Percentiles rank a stretch among this genome's conserved stretches.
Conservation (phyloP, 2,888 invertebrate genomes). For the Deilephila porcellus region DNA sequence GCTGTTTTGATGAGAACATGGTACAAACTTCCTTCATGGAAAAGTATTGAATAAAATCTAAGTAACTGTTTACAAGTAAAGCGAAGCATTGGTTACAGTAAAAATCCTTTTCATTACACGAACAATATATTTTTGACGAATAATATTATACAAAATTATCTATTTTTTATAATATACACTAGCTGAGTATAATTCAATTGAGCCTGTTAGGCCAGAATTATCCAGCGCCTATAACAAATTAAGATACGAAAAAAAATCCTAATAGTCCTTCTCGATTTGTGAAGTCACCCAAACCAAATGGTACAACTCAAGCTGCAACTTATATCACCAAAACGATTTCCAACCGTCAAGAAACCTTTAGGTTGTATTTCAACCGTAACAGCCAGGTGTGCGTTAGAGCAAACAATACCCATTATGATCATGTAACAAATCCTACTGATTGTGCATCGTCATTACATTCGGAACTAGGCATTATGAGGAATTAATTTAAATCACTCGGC, state of each 20-base stretch:
- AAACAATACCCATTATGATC: slow-evolving; percentile 72
- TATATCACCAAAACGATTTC: neutral
- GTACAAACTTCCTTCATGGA: neutral
- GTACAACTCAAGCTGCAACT: neutral
- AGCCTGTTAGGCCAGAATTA: too few relatives aligned
- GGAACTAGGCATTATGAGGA: slow-evolving; percentile 59
- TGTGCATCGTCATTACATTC: slow-evolving; percentile 63
- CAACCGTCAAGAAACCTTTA: neutral
- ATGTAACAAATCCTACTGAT: slow-evolving; percentile 62
- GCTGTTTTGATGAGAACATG: neutral
- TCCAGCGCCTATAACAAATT: too few relatives aligned
- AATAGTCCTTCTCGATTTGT: neutral
- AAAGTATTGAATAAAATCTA: neutral
- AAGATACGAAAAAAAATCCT: too few relatives aligned
- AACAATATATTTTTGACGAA: too few relatives aligned
- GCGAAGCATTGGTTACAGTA: too few relatives aligned
- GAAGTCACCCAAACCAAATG: neutral
- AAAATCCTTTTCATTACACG: too few relatives aligned
- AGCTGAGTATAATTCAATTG: too few relatives aligned
- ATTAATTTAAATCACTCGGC: slow-evolving; percentile 56
- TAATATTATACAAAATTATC: too few relatives aligned
- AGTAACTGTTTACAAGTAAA: too few relatives aligned
- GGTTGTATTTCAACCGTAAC: neutral
- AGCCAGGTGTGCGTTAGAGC: slow-evolving; percentile 47
- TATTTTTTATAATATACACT: too few relatives aligned